Evolutionary conservation across 1,140 invertebrate genomes (phyloP), one percentile per base, ranked within the genome.

Genomic region (Caenorhabditis briggsae): DNA sequence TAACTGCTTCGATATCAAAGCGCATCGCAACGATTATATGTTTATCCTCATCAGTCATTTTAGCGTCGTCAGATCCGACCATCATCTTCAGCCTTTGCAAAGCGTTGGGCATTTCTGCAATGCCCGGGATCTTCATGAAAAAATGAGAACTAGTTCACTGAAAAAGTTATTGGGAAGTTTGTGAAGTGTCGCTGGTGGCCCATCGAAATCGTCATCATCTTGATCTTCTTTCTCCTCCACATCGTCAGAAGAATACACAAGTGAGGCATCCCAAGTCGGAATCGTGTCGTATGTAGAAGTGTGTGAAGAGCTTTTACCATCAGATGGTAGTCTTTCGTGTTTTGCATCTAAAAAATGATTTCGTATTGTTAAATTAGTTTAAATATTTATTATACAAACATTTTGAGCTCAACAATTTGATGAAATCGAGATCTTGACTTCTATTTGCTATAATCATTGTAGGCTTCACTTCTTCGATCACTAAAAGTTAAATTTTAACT

Each of bases 381-480:
- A 48, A 58, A 65, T 74, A 18, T 5, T 25, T 20, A 56, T 41
- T 6, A 18, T 56, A 33, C 65, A 9, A 82, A 86, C 88, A 88
- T 2, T 25, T n/a, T 23, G 50, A 41, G 41, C 41, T 85, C 5
- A 88, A 20, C 20, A 82, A 85, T 11, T 65, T 83, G 20, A 88
- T 58, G 16, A 88, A 78, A 5, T 84, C 53, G 5, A 88, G 55
- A 61, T 88, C 88, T 43, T 88, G 88, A 20, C 70, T 56, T 43
- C 55, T 55, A 41, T 87, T 85, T 18, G 46, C 87, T 5, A 88
- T 56, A 2, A 88, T 82, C 16, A 84, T 53, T 16, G 87, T 74
- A 5, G 88, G 87, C 48, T 85, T 78, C 20, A 88, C 83, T 58
- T 88, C 88, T 8, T 82, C 61, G 3, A 88, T 48, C 14, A 88